Evolutionary conservation across 2,888 invertebrate species (phyloP).

Genomic region (Chromoteleia sp.): DNA sequence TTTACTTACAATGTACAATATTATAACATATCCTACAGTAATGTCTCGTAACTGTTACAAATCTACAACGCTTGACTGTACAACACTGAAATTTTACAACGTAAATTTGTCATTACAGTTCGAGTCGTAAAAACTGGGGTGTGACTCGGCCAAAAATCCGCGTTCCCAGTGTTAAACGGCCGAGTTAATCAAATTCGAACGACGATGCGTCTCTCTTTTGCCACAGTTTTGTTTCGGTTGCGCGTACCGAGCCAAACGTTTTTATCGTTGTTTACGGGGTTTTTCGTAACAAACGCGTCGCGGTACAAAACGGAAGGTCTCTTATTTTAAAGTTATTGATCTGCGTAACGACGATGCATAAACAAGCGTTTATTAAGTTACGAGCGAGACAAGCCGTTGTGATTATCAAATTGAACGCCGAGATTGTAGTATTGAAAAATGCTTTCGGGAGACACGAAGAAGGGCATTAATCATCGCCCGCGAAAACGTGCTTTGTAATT

Average conservation of each 20-base stretch:
- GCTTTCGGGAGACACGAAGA: constrained; percentile 2
- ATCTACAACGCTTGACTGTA: too few species aligned
- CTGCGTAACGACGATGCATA: constrained; percentile 29
- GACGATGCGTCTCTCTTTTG: constrained; percentile 11
- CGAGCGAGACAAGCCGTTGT: constrained; percentile 11
- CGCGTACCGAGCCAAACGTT: not conserved
- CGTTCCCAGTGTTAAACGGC: constrained; percentile 6
- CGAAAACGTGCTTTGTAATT: constrained; percentile 26
- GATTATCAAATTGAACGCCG: constrained; percentile 23
- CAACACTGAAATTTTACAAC: not conserved
- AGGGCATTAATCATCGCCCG: constrained; percentile 24
- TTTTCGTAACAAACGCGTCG: not conserved
- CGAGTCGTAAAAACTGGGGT: constrained; percentile 9
- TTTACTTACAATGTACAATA: too few species aligned
- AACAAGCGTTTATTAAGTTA: constrained; percentile 45
- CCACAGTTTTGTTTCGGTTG: not conserved
- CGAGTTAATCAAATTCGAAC: constrained; percentile 6
- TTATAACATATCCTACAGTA: too few species aligned
- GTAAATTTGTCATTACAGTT: not conserved
- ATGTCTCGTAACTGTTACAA: too few species aligned
- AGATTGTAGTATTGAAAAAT: constrained; percentile 28
- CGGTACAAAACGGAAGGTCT: constrained; percentile 26
- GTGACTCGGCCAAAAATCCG: constrained; percentile 19
- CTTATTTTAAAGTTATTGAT: constrained; percentile 56
- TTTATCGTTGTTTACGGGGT: not conserved